These are phyloP conservation scores for Drosophila siamana DNA, from an alignment of 2,888 invertebrate genomes.

Conservation along the genomic window DNA sequence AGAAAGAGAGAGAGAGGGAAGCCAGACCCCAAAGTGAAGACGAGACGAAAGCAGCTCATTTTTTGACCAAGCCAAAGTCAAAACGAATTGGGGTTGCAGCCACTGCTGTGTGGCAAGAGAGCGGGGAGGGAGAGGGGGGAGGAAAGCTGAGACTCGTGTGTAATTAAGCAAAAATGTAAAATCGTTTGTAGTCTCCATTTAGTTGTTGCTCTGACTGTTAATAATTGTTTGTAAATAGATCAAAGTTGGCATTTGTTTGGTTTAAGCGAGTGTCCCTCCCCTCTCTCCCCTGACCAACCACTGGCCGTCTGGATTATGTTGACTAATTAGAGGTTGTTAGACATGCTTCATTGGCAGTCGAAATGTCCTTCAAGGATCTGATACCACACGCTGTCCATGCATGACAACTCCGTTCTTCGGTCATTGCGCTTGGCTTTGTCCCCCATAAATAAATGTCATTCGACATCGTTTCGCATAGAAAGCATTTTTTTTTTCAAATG, in stretches of 20 bases:
- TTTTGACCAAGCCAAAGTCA: constrained; percentile 58
- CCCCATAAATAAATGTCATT: not conserved
- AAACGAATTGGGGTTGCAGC: constrained; percentile 26
- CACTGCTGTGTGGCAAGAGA: constrained; percentile 6
- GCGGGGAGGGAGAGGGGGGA: not conserved
- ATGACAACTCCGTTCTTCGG: not conserved
- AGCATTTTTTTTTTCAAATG: not conserved
- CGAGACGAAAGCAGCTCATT: constrained; percentile 48
- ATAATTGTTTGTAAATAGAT: constrained; percentile 79
- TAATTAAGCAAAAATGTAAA: constrained; percentile 77
- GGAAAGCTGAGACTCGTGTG: constrained; percentile 60
- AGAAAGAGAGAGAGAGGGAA: too few species aligned
- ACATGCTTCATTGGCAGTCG: constrained; percentile 57
- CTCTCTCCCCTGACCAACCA: not conserved
- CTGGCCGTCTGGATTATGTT: constrained; percentile 62
- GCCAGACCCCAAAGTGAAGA: not conserved
- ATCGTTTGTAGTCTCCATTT: constrained; percentile 61
- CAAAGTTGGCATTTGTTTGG: constrained; percentile 74
- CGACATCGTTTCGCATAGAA: not conserved
- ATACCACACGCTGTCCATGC: not conserved
- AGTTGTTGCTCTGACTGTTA: constrained; percentile 44
- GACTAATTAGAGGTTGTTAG: constrained; percentile 68
- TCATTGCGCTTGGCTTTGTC: not conserved
- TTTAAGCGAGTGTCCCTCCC: not conserved
- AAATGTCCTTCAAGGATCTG: constrained; percentile 17